Base-by-base conservation (phyloP, 2,113 vertebrate species). In the Micromys minutus region DNA sequence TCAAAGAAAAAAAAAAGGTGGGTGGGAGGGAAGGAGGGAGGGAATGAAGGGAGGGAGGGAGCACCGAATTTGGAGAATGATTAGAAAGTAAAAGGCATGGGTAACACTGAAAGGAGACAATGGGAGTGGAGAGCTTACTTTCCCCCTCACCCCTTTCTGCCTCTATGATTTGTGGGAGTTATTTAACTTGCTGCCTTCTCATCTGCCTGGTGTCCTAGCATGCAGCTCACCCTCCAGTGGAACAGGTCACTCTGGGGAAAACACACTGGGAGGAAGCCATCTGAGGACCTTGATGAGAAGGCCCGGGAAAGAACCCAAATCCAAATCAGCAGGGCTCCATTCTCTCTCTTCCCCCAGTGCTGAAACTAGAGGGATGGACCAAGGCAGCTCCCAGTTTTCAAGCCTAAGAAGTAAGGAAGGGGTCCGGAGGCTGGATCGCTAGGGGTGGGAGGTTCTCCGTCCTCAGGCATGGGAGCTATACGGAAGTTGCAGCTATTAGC, bases 61-160 rank as follows among this genome's bases (percentile, higher is more conserved):
- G 45, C 10, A 39, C 21, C 2, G 34, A 8, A 85, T 85, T 42
- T 26, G 36, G n/a, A 72, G 47, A 76, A 75, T 15, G 74, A 74
- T 26, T 83, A 55, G 57, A 79, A 95, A 91, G 61, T 77, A 71
- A 87, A 89, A 69, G 45, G 42, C 17, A 17, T 13, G 15, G 16
- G 63, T 16, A 83, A 75, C 75, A 52, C 74, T 87, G 75, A 74
- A 97, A 76, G 21, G 72, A 93, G 39, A 63, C 4, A 94, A 61
- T 84, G 90, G 36, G n/a, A 72, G n/a, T 21, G 45, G 91, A 65
- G 57, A 86, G 17, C 86, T 81, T 24, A 71, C 76, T 74, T 95
- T 22, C 59, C 21, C 52, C 11, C 34, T 26, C 7, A 93, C 31
- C 13, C 75, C 16, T 47, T 89, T 69, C 19, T 59, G 72, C 34